Percentiles rank a stretch among this genome's conserved stretches.
These are phyloP conservation scores for Nansenia antarctica DNA, from an alignment of 2,113 vertebrate genomes.

Conservation along the genomic window DNA sequence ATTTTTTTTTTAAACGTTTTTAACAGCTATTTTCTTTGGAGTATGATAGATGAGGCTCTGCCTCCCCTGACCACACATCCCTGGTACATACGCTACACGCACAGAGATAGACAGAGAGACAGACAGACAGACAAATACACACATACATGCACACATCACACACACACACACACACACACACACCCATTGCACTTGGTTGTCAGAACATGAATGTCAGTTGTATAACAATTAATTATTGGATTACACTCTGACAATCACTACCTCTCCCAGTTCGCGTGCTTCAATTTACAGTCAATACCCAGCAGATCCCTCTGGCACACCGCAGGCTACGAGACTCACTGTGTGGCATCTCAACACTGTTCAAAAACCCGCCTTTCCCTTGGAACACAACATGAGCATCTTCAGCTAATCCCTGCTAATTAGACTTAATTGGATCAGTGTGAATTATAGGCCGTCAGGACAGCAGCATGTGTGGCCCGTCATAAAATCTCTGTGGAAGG, in stretches of 20 bases:
- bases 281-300: neutral
- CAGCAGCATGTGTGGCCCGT: neutral
- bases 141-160: neutral
- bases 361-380: neutral
- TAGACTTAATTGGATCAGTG: conserved; percentile 9
- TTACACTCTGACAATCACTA: neutral
- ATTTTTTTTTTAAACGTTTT: too few species aligned
- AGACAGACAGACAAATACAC: too few species aligned
- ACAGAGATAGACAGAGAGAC: too few species aligned
- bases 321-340: too few species aligned
- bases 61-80: too few species aligned
- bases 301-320: neutral
- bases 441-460: neutral
- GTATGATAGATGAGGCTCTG: too few species aligned
- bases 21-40: too few species aligned
- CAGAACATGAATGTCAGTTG: neutral
- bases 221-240: neutral
- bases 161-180: neutral
- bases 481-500: neutral
- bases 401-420: conserved; percentile 14
- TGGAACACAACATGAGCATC: neutral
- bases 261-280: neutral
- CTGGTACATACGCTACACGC: too few species aligned
- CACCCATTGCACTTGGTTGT: too few species aligned
- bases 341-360: neutral